Conservation (phyloP, 2,113 vertebrate genomes). For the Odontesthes bonariensis region DNA sequence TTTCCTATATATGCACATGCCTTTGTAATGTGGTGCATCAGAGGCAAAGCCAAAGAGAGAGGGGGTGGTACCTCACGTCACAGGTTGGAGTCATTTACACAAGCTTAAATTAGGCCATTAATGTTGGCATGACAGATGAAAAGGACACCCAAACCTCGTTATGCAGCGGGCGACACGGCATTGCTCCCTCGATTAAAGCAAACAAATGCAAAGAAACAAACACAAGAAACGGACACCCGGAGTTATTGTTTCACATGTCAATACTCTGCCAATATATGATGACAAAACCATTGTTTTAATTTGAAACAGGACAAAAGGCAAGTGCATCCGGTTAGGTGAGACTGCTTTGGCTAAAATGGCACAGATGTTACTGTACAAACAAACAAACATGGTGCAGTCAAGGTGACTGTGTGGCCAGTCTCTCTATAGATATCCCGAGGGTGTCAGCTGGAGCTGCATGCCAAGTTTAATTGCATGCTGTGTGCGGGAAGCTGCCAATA, state of each 20-base stretch:
- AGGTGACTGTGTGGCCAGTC: constrained; percentile 25
- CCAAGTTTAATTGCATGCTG: constrained; percentile 18
- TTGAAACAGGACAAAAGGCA: background rate
- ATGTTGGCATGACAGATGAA: background rate
- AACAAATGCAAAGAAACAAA: accelerated
- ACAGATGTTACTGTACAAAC: background rate
- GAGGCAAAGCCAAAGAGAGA: background rate
- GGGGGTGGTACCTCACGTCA: background rate
- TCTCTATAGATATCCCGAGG: background rate
- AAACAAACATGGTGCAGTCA: constrained; percentile 33
- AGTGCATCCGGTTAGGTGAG: background rate
- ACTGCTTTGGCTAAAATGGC: background rate
- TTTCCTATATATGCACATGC: background rate
- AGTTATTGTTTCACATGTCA: background rate
- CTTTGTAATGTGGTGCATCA: background rate
- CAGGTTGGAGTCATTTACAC: background rate
- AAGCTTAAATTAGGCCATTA: background rate
- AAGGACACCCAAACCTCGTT: background rate
- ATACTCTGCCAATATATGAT: background rate
- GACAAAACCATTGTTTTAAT: background rate
- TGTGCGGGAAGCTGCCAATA: constrained; percentile 35
- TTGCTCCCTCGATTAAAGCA: background rate
- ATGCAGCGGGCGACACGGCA: background rate
- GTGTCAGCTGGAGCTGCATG: constrained; percentile 1
- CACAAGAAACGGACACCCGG: background rate